Evolutionary conservation across 2,113 vertebrate genomes (phyloP).

Genomic region (Axis porcinus): DNA sequence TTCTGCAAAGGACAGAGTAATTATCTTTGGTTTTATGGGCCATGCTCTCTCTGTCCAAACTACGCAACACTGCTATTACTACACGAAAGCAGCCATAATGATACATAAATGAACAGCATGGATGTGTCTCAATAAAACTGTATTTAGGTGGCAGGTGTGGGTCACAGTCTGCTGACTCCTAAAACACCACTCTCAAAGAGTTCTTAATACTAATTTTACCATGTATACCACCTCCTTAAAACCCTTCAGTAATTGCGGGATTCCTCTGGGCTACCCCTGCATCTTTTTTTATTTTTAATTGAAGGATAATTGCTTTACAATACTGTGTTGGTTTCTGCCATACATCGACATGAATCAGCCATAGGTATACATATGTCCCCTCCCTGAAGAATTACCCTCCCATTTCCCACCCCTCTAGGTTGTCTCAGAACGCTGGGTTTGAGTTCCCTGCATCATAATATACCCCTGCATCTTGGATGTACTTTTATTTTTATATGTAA

Average conservation of each 20-base stretch:
- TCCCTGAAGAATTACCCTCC: background rate
- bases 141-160: background rate
- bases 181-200: background rate
- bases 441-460: background rate
- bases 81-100: background rate
- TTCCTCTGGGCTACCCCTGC: background rate
- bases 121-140: background rate
- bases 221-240: background rate
- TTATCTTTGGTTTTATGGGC: background rate
- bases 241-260: background rate
- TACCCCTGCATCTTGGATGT: background rate
- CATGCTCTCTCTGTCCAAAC: background rate
- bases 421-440: background rate
- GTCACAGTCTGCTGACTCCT: background rate
- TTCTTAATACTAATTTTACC: slow-evolving; percentile 7
- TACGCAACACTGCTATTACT: background rate
- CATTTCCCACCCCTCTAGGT: background rate
- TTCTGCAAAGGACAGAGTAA: background rate
- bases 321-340: background rate
- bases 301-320: background rate
- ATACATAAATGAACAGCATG: background rate
- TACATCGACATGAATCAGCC: background rate
- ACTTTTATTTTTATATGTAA: background rate
- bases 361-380: background rate
- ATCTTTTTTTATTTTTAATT: background rate